These are phyloP conservation scores for Aphodius granarius DNA, from an alignment of 2,888 invertebrate genomes.

Conservation along the genomic window DNA sequence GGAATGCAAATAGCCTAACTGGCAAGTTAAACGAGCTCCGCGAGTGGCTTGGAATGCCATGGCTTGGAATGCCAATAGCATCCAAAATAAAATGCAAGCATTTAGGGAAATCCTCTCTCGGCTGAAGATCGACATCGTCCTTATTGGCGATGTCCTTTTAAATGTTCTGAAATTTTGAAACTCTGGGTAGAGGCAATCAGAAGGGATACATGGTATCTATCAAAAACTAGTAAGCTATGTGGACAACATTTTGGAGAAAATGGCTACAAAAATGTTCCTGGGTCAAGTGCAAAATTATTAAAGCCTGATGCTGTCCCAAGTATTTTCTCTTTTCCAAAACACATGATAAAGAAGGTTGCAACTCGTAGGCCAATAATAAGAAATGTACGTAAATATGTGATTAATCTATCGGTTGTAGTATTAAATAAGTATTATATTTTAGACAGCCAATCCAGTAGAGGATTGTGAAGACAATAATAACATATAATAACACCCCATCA, in stretches of 20 bases:
- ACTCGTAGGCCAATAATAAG: background rate
- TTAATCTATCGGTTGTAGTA: background rate
- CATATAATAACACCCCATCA: background rate
- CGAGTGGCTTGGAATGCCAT: too few species aligned
- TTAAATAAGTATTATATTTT: background rate
- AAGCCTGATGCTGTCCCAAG: constrained; percentile 6
- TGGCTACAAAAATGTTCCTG: background rate
- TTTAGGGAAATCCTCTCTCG: too few species aligned
- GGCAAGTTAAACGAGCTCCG: too few species aligned
- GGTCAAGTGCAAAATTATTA: background rate
- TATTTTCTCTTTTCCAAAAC: background rate
- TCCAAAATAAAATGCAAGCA: too few species aligned
- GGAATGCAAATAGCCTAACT: too few species aligned
- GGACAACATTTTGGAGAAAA: constrained; percentile 5
- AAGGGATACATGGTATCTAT: constrained; percentile 12
- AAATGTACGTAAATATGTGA: background rate
- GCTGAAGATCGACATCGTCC: too few species aligned
- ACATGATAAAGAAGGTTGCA: too few species aligned
- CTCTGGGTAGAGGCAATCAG: too few species aligned
- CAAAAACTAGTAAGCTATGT: constrained; percentile 5
- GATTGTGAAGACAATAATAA: background rate
- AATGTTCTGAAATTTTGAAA: too few species aligned
- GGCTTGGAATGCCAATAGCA: too few species aligned
- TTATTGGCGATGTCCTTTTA: too few species aligned
- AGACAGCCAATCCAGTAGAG: background rate